Conservation (phyloP, 2,113 vertebrate genomes). For the Hemiscyllium ocellatum region DNA sequence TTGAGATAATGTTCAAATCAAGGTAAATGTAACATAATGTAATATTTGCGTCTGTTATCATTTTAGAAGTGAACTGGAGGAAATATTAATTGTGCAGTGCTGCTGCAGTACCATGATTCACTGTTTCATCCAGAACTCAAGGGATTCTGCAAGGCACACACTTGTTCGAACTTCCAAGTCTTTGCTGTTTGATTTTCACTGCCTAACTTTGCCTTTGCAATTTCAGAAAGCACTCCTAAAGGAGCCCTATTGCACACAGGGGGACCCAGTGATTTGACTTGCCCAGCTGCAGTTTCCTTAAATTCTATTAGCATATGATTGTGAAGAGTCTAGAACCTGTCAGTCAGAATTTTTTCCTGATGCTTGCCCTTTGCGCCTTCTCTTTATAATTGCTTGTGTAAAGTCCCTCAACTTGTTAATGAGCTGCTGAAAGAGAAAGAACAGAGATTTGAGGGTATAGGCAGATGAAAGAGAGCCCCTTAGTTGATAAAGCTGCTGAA, state of each 20-base stretch:
- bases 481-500: neutral
- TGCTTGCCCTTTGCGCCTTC: neutral
- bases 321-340: neutral
- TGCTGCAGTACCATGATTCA: neutral
- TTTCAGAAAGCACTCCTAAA: neutral
- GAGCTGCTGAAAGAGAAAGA: neutral
- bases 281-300: neutral
- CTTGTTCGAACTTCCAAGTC: neutral
- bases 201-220: neutral
- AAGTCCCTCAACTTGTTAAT: neutral
- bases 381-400: neutral
- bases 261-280: neutral
- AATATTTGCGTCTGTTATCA: neutral
- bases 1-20: neutral
- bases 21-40: neutral
- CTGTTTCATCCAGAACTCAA: neutral
- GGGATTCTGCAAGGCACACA: neutral
- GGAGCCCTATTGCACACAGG: neutral
- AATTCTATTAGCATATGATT: constrained; percentile 21
- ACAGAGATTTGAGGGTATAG: neutral
- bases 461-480: neutral
- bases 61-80: neutral
- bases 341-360: constrained; percentile 1
- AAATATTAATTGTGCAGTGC: neutral
- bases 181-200: neutral